phyloP scores from a whole-genome alignment of 2,797 vertebrate genomes.

The Dendrocincla tyrannina region DNA sequence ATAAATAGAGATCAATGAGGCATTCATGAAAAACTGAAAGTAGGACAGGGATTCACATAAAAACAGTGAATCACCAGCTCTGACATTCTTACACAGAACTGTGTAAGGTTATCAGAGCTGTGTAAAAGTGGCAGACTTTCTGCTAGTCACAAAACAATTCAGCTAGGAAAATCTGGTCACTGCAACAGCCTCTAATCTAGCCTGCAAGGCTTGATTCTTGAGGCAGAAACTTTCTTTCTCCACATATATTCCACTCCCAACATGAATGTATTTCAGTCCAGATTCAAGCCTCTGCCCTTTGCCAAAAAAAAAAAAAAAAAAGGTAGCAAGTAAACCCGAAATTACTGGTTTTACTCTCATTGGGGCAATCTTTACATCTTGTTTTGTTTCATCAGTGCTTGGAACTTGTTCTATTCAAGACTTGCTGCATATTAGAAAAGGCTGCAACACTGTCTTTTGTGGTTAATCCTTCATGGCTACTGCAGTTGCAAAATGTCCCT shows the following conservation, averaged over 20 bases:
- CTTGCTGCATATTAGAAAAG: not conserved
- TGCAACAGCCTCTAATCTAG: not conserved
- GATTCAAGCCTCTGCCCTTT: not conserved
- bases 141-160: not conserved
- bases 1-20: not conserved
- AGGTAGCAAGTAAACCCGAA: not conserved
- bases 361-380: not conserved
- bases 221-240: not conserved
- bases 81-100: not conserved
- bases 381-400: not conserved
- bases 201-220: not conserved
- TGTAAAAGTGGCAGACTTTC: not conserved
- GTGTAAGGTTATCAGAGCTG: not conserved
- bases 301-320: not conserved
- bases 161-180: not conserved
- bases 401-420: not conserved
- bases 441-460: not conserved
- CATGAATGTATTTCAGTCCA: not conserved
- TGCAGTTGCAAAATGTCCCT: not conserved
- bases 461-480: not conserved
- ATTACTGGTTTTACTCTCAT: not conserved
- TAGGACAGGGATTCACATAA: not conserved
- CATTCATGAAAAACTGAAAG: not conserved
- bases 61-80: not conserved
- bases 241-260: rapidly evolving